phyloP scores from a whole-genome alignment of 2,113 vertebrate genomes.

The Aptenodytes forsteri region DNA sequence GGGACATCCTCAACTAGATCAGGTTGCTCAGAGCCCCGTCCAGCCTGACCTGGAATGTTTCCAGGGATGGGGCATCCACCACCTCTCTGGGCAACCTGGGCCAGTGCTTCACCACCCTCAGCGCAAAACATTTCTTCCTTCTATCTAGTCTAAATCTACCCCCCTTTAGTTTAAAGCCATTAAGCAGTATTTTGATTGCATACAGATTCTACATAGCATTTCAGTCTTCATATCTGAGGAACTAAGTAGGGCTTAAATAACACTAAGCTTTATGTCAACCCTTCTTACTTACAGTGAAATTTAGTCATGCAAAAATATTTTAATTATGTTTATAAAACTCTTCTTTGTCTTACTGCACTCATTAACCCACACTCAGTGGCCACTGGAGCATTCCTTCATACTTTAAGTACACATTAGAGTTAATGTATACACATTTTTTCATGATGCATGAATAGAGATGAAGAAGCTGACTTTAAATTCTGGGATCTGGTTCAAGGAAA shows the following conservation, averaged over 20 bases:
- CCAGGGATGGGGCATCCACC: too few species aligned
- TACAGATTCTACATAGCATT: not conserved
- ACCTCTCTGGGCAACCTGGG: too few species aligned
- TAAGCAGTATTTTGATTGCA: not conserved
- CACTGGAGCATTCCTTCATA: not conserved
- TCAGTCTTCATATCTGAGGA: not conserved
- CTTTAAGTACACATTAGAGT: not conserved
- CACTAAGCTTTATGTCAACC: not conserved
- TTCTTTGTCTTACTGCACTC: not conserved
- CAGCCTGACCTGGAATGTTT: too few species aligned
- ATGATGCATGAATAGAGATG: not conserved
- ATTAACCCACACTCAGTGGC: not conserved
- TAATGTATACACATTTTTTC: not conserved
- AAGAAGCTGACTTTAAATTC: not conserved
- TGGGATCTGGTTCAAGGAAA: not conserved
- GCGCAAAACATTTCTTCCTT: too few species aligned
- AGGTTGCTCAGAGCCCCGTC: too few species aligned
- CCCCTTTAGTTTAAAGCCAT: too few species aligned
- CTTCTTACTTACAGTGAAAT: not conserved
- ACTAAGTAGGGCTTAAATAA: not conserved
- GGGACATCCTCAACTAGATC: too few species aligned
- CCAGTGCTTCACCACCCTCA: too few species aligned
- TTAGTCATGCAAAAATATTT: not conserved
- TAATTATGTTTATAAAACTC: not conserved
- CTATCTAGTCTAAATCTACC: too few species aligned